Conservation (phyloP, 2,888 invertebrate genomes). For the Nymphalis polychloros region DNA sequence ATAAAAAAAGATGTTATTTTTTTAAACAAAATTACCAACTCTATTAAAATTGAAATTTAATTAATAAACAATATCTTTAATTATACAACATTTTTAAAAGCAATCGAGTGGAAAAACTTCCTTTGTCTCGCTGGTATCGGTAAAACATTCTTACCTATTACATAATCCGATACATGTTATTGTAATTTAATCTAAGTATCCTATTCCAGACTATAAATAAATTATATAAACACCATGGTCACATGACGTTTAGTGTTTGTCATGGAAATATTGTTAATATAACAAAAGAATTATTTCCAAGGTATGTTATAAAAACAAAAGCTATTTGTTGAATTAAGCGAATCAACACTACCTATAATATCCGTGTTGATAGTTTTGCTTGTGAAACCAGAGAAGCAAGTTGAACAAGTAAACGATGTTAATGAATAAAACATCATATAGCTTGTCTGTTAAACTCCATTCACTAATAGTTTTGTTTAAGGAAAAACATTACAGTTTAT, state of each 20-base stretch:
- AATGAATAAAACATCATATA: conserved; percentile 35
- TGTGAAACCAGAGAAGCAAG: conserved; percentile 24
- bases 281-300: no score
- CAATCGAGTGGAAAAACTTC: background rate
- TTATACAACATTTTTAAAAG: background rate
- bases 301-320: background rate
- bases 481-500: conserved; percentile 1
- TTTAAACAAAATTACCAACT: no score
- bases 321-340: conserved; percentile 10
- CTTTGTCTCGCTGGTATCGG: background rate
- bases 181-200: conserved; percentile 19
- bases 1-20: no score
- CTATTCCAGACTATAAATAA: background rate
- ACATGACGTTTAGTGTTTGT: background rate
- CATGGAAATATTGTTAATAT: background rate
- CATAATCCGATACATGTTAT: conserved; percentile 10
- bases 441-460: conserved; percentile 6
- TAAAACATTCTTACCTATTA: background rate
- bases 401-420: conserved; percentile 15
- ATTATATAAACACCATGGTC: background rate
- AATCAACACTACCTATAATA: background rate
- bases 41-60: no score
- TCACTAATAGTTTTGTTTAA: background rate
- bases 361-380: conserved; percentile 20
- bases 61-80: no score